These are phyloP conservation scores for Andricus grossulariae DNA, from an alignment of 1,140 invertebrate genomes.

Conservation along the genomic window DNA sequence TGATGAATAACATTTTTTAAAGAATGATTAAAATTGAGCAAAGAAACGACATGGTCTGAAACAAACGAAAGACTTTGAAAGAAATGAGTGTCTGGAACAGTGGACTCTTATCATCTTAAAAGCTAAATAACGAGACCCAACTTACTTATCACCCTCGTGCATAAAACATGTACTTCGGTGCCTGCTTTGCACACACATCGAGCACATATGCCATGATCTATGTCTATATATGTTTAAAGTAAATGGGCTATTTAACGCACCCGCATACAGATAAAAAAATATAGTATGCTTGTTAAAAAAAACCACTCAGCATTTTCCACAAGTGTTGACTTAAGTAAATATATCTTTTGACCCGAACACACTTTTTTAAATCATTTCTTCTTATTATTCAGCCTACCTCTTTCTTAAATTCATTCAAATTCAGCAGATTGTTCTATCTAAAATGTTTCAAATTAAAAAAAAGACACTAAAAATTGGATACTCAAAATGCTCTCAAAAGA, in stretches of 20 bases:
- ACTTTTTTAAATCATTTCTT: not conserved
- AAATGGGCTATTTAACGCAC: slow-evolving; percentile 47
- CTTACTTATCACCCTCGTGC: slow-evolving; percentile 32
- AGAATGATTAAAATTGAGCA: not conserved
- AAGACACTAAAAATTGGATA: too few species aligned
- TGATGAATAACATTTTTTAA: too few species aligned
- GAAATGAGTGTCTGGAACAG: not conserved
- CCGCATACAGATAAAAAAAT: slow-evolving; percentile 49
- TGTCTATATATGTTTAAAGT: too few species aligned
- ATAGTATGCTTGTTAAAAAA: not conserved
- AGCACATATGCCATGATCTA: slow-evolving; percentile 41
- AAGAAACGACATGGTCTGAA: not conserved
- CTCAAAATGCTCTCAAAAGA: too few species aligned
- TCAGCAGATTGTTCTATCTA: too few species aligned
- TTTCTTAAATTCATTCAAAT: too few species aligned
- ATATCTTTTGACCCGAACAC: not conserved
- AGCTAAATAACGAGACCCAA: not conserved
- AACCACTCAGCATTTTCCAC: slow-evolving; percentile 13
- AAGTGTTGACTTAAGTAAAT: slow-evolving; percentile 3
- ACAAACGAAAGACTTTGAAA: not conserved
- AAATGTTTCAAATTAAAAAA: too few species aligned
- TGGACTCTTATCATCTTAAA: slow-evolving; percentile 1
- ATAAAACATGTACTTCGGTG: slow-evolving; percentile 49
- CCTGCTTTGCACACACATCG: not conserved
- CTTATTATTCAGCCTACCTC: too few species aligned